Evolutionary conservation across 2,113 vertebrate genomes (phyloP), one percentile per base, ranked within the genome.

Genomic region (Orientallactaga bullata): DNA sequence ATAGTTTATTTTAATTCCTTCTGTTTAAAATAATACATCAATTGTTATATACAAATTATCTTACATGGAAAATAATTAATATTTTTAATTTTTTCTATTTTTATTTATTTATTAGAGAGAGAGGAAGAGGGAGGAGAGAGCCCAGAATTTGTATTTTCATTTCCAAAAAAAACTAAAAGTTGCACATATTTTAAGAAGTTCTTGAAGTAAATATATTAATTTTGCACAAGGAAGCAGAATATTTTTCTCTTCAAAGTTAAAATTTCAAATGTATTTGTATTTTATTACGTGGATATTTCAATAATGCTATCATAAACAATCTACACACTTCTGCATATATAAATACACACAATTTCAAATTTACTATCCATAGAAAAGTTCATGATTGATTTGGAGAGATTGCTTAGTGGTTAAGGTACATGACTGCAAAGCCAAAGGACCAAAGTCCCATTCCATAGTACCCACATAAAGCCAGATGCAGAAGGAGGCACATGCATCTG

Each of bases 221-320:
- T 89, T 95, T 95, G 21, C 20, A 78, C 47, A 6, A 83, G 6
- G 35, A 78, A 69, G 4, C 16, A 91, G 26, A 76, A 76, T n/a
- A 74, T 85, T 95, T 88, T 30, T 88, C 77, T 32, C 63, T 28
- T 93, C 23, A 92, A 10, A 92, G 78, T 32, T 83, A 78, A 87
- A 92, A n/a, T 13, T 61, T 55, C 13, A 65, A 89, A 80, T 61
- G 5, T 55, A 82, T 32, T 21, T 85, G 28, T 85, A n/a, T 21
- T 89, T 55, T 55, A 55, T 55, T 21, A n/a, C 28, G 68, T 51
- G 60, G 82, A 80, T 89, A 77, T 83, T 94, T 65, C 32, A 95
- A 17, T 58, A 89, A 47, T 88, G 85, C 77, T 60, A 87, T 72
- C 47, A 88, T 73, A 79, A 55, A 89, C 26, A 47, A 35, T 89